Conservation (phyloP, 2,888 invertebrate species). For the Drosophila eohydei region DNA sequence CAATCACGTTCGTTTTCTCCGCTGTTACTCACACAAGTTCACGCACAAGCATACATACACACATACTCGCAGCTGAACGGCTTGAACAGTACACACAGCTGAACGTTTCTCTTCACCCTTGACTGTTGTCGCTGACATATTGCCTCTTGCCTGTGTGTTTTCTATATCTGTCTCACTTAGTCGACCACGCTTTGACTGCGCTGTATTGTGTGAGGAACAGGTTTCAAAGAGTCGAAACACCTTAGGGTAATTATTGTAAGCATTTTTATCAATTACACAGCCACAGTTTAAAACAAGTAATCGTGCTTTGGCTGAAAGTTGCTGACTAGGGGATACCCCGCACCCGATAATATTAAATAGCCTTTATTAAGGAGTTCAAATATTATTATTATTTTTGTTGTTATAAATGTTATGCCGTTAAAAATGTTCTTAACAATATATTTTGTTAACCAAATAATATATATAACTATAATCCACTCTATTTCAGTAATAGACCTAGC, state of each 20-base stretch:
- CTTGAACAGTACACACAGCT: background rate
- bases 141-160: background rate
- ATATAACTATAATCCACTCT: too few relatives aligned
- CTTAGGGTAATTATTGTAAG: constrained; percentile 3
- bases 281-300: constrained; percentile 13
- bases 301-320: background rate
- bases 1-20: constrained; percentile 21
- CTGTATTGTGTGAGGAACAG: constrained; percentile 5
- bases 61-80: background rate
- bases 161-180: constrained; percentile 21
- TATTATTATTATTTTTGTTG: too few relatives aligned
- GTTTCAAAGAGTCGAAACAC: constrained; percentile 21
- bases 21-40: background rate
- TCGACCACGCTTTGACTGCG: background rate
- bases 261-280: constrained; percentile 29
- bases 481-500: too few relatives aligned
- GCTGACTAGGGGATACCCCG: background rate
- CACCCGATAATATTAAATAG: background rate
- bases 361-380: background rate
- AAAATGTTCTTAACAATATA: too few relatives aligned
- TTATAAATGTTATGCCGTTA: too few relatives aligned
- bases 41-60: background rate
- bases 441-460: too few relatives aligned
- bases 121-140: background rate
- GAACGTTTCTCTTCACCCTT: constrained; percentile 13